Conservation (phyloP, 2,888 invertebrate genomes). For the Periphyllus acericola region DNA sequence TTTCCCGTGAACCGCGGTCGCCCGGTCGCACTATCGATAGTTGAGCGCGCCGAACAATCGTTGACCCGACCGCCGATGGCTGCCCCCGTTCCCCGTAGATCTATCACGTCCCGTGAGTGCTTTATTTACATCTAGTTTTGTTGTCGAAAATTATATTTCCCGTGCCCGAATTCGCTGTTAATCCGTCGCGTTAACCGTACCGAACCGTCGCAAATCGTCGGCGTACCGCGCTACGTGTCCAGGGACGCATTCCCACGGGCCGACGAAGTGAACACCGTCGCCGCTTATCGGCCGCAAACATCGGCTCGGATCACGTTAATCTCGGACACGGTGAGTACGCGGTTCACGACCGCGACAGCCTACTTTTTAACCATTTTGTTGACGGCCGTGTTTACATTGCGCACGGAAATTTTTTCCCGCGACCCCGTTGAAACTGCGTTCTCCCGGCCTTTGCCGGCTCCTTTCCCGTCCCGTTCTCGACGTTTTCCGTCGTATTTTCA, state of each 20-base stretch:
- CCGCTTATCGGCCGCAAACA: constrained; percentile 52
- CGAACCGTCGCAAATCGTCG: constrained; percentile 42
- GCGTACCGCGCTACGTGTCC: constrained; percentile 42
- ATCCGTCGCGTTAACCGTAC: constrained; percentile 35
- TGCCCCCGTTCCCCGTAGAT: constrained; percentile 60
- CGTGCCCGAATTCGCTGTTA: constrained; percentile 47
- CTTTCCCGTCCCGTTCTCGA: not conserved
- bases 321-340: constrained; percentile 59
- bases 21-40: constrained; percentile 49
- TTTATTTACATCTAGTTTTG: constrained; percentile 62
- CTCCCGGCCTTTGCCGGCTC: rapidly evolving
- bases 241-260: constrained; percentile 34
- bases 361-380: constrained; percentile 55
- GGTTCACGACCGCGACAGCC: constrained; percentile 56
- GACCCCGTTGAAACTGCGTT: not conserved
- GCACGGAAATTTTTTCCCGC: constrained; percentile 33
- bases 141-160: constrained; percentile 61
- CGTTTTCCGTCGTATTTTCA: constrained; percentile 32
- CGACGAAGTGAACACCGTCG: constrained; percentile 5
- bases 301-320: constrained; percentile 56
- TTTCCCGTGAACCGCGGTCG: not conserved
- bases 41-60: constrained; percentile 56
- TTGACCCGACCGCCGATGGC: constrained; percentile 59
- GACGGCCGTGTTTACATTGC: constrained; percentile 57
- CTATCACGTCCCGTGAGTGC: constrained; percentile 60